Conservation (phyloP, 2,888 invertebrate species). For the Pelosia muscerda region DNA sequence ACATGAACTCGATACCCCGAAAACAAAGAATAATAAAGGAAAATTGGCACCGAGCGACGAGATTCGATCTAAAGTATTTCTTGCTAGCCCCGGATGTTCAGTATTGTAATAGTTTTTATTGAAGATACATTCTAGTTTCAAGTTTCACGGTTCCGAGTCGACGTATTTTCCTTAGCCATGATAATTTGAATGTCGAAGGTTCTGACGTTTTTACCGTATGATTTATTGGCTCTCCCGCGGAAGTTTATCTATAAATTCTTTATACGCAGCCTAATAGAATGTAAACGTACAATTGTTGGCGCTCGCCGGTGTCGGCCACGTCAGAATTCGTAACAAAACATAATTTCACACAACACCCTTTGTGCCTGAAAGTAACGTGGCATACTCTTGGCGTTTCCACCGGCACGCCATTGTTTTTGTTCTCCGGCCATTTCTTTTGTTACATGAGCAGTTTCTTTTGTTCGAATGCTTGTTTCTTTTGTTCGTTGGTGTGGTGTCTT, state of each 20-base stretch:
- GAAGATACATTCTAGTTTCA: conserved; percentile 57
- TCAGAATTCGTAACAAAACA: conserved; percentile 65
- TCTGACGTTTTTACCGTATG: conserved; percentile 28
- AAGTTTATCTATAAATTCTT: conserved; percentile 42
- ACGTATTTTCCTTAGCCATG: conserved; percentile 37
- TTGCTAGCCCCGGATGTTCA: conserved; percentile 46
- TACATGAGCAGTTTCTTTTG: conserved; percentile 65
- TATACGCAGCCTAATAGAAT: conserved; percentile 35
- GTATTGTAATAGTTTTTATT: conserved; percentile 54
- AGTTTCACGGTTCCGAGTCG: conserved; percentile 41
- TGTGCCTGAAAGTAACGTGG: conserved; percentile 68
- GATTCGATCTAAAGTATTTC: conserved; percentile 66
- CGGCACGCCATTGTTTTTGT: conserved; percentile 66
- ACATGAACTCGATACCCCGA: conserved; percentile 61
- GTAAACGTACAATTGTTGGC: conserved; percentile 43
- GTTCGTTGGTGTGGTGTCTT: conserved; percentile 63
- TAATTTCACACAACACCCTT: conserved; percentile 71
- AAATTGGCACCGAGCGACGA: conserved; percentile 71
- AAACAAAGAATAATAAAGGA: conserved; percentile 69
- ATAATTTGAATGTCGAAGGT: conserved; percentile 40
- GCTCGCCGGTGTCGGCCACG: conserved; percentile 49
- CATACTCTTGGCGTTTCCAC: conserved; percentile 57
- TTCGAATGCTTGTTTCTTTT: conserved; percentile 64
- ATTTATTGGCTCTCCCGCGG: conserved; percentile 38
- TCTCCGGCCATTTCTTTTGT: conserved; percentile 71